Percentiles rank a stretch among this genome's conserved stretches.
phyloP scores from a whole-genome alignment of 2,797 vertebrate genomes.

The Sebastes goodei region DNA sequence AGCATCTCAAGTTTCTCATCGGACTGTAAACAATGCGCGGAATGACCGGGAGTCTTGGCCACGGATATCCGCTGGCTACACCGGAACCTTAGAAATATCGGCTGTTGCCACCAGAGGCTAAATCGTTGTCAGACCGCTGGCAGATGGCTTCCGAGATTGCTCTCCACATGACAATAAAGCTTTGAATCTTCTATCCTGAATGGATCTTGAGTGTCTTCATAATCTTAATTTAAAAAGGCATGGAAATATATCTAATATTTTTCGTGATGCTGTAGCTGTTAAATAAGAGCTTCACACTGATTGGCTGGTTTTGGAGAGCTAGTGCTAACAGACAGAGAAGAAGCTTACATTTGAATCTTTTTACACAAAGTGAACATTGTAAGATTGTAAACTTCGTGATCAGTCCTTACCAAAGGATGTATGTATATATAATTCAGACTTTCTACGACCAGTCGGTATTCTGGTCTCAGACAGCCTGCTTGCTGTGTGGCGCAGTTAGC shows the following conservation, averaged over 20 bases:
- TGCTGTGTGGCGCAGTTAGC: background rate
- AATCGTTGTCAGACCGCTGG: fast-evolving
- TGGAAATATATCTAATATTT: background rate
- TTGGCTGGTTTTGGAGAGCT: background rate
- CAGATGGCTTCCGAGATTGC: too few species aligned
- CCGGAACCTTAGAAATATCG: too few species aligned
- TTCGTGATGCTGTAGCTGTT: background rate
- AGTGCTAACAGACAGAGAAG: background rate
- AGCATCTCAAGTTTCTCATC: background rate
- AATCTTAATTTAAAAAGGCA: background rate
- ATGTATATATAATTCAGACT: too few species aligned
- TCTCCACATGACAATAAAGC: background rate
- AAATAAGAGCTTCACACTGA: background rate
- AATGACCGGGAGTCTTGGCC: too few species aligned
- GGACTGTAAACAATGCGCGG: background rate
- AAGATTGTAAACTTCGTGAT: background rate
- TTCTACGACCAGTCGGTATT: too few species aligned
- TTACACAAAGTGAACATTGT: background rate
- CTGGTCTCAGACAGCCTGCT: background rate
- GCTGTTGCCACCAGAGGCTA: too few species aligned
- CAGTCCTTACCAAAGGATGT: too few species aligned
- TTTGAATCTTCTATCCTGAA: background rate
- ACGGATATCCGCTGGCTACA: too few species aligned
- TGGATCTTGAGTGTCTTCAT: background rate
- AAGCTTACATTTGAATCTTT: background rate